A percentile compares a stretch with the other conserved stretches of the same genome.
These are phyloP conservation scores for Mus minutoides DNA, from an alignment of 2,797 vertebrate genomes.

Conservation along the genomic window DNA sequence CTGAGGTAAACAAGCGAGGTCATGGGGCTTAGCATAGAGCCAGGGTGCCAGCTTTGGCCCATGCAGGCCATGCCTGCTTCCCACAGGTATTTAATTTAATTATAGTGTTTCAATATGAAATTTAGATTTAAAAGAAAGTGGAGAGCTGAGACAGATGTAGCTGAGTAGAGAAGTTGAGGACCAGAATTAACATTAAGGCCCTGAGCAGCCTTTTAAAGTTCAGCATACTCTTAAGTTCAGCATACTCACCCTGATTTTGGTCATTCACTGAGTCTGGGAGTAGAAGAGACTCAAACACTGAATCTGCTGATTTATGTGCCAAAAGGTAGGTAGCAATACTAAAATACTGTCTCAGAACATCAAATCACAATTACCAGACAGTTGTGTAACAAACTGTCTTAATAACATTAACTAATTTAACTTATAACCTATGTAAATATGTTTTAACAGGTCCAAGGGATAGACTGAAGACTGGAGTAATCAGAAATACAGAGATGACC, in stretches of 20 bases:
- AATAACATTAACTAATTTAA: not conserved
- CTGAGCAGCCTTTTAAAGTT: not conserved
- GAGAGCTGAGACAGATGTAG: not conserved
- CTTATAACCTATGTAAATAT: not conserved
- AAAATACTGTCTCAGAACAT: not conserved
- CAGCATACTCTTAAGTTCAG: not conserved
- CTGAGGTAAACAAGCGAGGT: no score
- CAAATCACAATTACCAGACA: not conserved
- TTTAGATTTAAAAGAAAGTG: not conserved
- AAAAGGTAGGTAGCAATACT: not conserved
- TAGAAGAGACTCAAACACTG: not conserved
- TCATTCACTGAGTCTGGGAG: not conserved
- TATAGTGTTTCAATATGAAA: not conserved
- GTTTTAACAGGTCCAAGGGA: not conserved
- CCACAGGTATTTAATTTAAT: no score
- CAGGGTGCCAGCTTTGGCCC: no score
- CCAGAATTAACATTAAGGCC: not conserved
- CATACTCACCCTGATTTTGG: not conserved
- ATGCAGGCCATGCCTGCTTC: no score
- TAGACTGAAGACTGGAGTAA: not conserved
- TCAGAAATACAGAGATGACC: not conserved
- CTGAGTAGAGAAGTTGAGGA: not conserved
- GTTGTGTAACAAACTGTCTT: not conserved
- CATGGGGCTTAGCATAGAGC: no score
- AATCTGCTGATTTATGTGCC: not conserved